Evolutionary conservation across 2,797 vertebrate species (phyloP).

Genomic region (Enteromius afrohamiltoni): DNA sequence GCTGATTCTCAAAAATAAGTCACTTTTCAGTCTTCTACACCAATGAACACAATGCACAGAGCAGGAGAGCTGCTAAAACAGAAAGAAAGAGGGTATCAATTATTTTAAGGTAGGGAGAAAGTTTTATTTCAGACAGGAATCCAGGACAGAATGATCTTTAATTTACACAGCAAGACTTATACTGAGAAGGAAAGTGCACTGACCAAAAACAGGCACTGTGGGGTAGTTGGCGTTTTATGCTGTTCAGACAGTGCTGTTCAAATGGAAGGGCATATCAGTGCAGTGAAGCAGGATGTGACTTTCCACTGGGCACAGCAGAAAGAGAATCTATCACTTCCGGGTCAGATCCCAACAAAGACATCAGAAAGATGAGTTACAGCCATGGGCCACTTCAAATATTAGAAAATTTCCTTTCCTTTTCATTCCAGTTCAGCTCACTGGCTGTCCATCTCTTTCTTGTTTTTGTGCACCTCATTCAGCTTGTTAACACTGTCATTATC

Average conservation of each 20-base stretch:
- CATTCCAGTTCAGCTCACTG: background rate
- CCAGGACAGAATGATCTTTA: background rate
- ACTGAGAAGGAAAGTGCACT: constrained; percentile 12
- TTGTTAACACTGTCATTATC: constrained; percentile 21
- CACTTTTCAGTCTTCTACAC: background rate
- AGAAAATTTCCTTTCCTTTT: constrained; percentile 16
- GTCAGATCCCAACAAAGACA: constrained; percentile 51
- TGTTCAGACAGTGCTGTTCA: constrained; percentile 18
- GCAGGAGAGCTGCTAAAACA: background rate
- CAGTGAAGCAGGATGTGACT: constrained; percentile 37
- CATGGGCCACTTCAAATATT: constrained; percentile 33
- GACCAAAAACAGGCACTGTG: background rate
- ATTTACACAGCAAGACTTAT: constrained; percentile 13
- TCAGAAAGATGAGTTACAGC: constrained; percentile 45
- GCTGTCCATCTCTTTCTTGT: background rate
- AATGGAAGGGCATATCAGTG: constrained; percentile 26
- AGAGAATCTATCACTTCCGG: constrained; percentile 52
- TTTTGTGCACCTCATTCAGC: constrained; percentile 8
- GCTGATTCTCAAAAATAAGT: background rate
- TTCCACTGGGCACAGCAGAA: constrained; percentile 39
- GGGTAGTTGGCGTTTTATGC: constrained; percentile 28
- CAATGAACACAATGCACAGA: background rate
- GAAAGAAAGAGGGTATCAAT: background rate
- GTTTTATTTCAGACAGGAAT: background rate
- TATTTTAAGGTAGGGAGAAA: background rate